Evolutionary conservation across 2,113 vertebrate species (phyloP), one percentile per base, ranked within the genome.

Genomic region (Saguinus imperator): DNA sequence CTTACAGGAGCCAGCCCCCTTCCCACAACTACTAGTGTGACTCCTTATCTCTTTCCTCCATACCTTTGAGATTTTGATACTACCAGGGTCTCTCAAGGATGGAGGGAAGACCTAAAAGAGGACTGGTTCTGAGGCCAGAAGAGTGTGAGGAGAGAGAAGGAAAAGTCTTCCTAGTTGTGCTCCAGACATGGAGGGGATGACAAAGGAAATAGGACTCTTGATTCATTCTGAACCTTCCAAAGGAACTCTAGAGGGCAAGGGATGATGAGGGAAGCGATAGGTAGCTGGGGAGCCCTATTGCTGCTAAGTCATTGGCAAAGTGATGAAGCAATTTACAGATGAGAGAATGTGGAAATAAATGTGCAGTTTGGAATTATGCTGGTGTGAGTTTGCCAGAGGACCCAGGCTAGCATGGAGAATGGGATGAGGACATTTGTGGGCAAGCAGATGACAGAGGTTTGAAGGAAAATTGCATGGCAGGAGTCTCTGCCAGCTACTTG

Each of bases 401-500:
- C 57, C 57, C n/a, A 73, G 29, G 50, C 80, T 94, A 76, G 68
- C 37, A 17, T 40, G 17, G 76, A 95, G 72, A 94, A 90, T 45
- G 29, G 43, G 57, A 84, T 55, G 32, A 80, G 84, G 50, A 58
- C 75, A 84, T 87, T 90, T 87, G 80, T 80, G 61, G 58, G 79
- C 52, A 86, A 94, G 68, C 55, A 23, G 45, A 75, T 84, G 80
- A 83, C 87, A 92, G 52, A 92, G 43, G 2, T 95, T 94, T 93
- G 80, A 91, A 93, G 68, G 50, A 91, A 37, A 94, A 87, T 87
- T 73, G 18, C 64, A 40, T 80, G 20, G 75, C 70, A 45, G 86
- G 57, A 64, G 35, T 70, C 50, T 95, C 70, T 83, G 72, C 94
- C 64, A 94, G 61, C 81, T 96, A n/a, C 79, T 96, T 87, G 11